Conservation (phyloP, 2,888 invertebrate genomes). For the Acanthoscelides obtectus region DNA sequence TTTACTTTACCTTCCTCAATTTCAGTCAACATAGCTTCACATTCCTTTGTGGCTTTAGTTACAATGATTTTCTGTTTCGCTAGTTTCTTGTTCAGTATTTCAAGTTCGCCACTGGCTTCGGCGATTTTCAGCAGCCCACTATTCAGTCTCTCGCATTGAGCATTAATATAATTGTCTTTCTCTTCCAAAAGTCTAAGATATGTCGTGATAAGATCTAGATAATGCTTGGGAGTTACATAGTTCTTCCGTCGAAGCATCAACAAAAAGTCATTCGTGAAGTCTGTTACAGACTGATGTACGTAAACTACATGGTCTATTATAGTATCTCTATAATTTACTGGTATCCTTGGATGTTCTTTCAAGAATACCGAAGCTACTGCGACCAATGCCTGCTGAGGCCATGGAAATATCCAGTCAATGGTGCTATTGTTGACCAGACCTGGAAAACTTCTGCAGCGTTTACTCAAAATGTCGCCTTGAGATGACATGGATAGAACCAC, state of each 20-base stretch:
- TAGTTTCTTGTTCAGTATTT: constrained; percentile 72
- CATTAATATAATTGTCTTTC: constrained; percentile 58
- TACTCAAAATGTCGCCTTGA: constrained; percentile 74
- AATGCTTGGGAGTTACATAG: constrained; percentile 90
- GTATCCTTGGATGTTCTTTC: constrained; percentile 55
- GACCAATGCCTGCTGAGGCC: constrained; percentile 84
- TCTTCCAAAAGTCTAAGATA: constrained; percentile 74
- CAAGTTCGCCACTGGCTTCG: constrained; percentile 79
- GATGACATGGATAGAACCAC: constrained; percentile 91
- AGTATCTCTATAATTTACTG: constrained; percentile 50
- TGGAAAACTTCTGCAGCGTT: constrained; percentile 85
- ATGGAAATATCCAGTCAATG: constrained; percentile 92
- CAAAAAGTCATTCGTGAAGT: constrained; percentile 69
- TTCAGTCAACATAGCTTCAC: constrained; percentile 70
- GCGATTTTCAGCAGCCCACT: constrained; percentile 78
- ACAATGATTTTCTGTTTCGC: constrained; percentile 81
- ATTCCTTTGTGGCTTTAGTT: constrained; percentile 73
- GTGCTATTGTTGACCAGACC: constrained; percentile 88
- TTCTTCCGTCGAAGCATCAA: constrained; percentile 72
- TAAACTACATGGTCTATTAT: constrained; percentile 83
- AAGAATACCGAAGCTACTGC: constrained; percentile 85
- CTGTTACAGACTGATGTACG: constrained; percentile 71
- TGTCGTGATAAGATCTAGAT: constrained; percentile 78
- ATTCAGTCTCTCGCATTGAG: constrained; percentile 64
- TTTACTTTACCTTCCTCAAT: constrained; percentile 54